Base-by-base conservation (phyloP, 2,113 vertebrate genomes). In the Tychaedon coryphoeus region DNA sequence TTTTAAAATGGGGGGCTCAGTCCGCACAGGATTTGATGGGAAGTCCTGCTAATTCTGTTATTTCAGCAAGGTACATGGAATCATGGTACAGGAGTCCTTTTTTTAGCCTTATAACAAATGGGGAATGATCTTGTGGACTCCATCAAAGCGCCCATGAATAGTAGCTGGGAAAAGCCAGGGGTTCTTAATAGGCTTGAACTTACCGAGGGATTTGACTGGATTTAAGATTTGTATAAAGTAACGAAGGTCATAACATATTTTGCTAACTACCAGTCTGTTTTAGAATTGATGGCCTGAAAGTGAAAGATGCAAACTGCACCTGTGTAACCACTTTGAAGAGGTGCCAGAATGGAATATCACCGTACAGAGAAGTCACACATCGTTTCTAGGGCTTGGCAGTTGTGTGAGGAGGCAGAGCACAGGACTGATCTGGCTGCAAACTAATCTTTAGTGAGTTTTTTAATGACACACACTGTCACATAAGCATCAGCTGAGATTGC, bases 1-100 rank as follows among this genome's bases (percentile, higher is more conserved):
- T 75, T 86, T 75, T 85, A 33, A 75, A 92, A 61, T 2, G 11
- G 7, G 19, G 14, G 22, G 16, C 61, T 90, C 26, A 67, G 40
- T 60, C 40, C 48, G 24, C 40, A 31, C 9, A 53, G 57, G 17
- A 34, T 69, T 67, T 60, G 48, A 45, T 67, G 51, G 51, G 56
- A 71, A 86, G 51, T 72, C 79, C 45, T 91, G 73, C 73, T 54
- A 69, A 2, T 61, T 72, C 61, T 88, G 90, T 88, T 74, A 42
- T 88, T 93, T 92, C 80, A 72, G 19, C 53, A 69, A 87, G 83
- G 43, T 91, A 50, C 61, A 38, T 45, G 43, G 43, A 45, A 2
- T 40, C 29, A 18, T 54, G 15, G 79, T 86, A 75, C 38, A 47
- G 65, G 64, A 89, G 33, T 67, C 43, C 47, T 86, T 95, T 91